Evolutionary conservation across 1,140 invertebrate species (phyloP), one percentile per base, ranked within the genome.

Genomic region (Cotesia vestalis): DNA sequence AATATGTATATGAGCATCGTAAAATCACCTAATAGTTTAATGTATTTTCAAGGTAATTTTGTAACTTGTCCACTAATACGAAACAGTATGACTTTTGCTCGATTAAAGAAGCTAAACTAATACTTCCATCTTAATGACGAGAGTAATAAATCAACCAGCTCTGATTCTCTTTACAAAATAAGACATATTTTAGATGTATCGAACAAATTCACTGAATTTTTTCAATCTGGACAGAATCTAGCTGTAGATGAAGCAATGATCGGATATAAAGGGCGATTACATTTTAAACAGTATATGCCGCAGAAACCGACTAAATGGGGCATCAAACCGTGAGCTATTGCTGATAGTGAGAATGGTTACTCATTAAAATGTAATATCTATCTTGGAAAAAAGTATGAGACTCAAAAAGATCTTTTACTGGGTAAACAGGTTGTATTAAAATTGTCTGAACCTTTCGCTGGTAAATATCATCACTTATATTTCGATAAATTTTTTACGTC

Each of bases 231-330:
- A 34, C 66, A 59, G 4, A 74, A 81, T 69, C 76, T 81, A 27
- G 68, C 74, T 6, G 77, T 86, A 6, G 81, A 86, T 75, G 81
- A 84, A 63, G 78, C 78, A 35, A 86, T 85, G 83, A 81, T 85
- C 36, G 72, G 71, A 63, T 86, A 84, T 74, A 84, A 84, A 76
- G 82, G 81, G 2, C 53, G 73, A 35, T 67, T 69, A 11, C 9
- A 4, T 12, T 20, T 76, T 14, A 76, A 79, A 62, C 77, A 80
- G 60, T 81, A 78, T 40, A 75, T 77, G 61, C 77, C 75, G 3
- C 17, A 67, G 35, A 79, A 82, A 62, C 77, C 77, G 4, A 75
- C 71, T 11, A 78, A 79, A 63, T 75, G 74, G 74, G 74, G 72
- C n/a, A 72, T 78, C n/a, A 77, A 78, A 61, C 68, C 75, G 9